phyloP scores from a whole-genome alignment of 2,888 invertebrate species.

The Chrysomela aeneicollis region DNA sequence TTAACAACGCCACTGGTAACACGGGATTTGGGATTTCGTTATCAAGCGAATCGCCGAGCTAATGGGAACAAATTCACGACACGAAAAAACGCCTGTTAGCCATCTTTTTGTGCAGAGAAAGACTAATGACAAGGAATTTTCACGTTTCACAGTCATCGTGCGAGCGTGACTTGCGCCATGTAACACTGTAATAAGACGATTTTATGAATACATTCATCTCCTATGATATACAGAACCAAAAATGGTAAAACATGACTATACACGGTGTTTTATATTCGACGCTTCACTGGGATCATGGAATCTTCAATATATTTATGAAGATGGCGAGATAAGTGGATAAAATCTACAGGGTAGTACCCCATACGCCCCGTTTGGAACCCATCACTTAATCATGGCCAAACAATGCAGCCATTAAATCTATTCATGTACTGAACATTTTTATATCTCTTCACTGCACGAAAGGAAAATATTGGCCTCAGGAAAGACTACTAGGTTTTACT shows the following conservation, averaged over 20 bases:
- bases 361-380: too few relatives aligned
- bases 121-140: slow-evolving; percentile 36
- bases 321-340: slow-evolving; percentile 1
- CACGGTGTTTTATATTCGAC: slow-evolving; percentile 24
- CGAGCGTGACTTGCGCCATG: slow-evolving; percentile 32
- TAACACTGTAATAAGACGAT: slow-evolving; percentile 34
- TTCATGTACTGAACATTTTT: too few relatives aligned
- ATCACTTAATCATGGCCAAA: too few relatives aligned
- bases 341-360: slow-evolving; percentile 3
- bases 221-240: slow-evolving; percentile 15
- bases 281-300: slow-evolving; percentile 19
- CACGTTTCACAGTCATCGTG: slow-evolving; percentile 33
- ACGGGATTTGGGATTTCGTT: background rate
- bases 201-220: slow-evolving; percentile 32
- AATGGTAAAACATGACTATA: slow-evolving; percentile 15
- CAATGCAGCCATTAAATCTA: too few relatives aligned
- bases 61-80: background rate
- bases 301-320: slow-evolving; percentile 6
- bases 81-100: slow-evolving; percentile 15
- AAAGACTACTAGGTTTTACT: too few relatives aligned
- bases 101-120: slow-evolving; percentile 25
- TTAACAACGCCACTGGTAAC: too few relatives aligned
- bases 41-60: background rate
- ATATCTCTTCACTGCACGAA: too few relatives aligned
- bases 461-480: too few relatives aligned